phyloP scores from a whole-genome alignment of 2,113 vertebrate species.

The Oreochromis tanganicae region DNA sequence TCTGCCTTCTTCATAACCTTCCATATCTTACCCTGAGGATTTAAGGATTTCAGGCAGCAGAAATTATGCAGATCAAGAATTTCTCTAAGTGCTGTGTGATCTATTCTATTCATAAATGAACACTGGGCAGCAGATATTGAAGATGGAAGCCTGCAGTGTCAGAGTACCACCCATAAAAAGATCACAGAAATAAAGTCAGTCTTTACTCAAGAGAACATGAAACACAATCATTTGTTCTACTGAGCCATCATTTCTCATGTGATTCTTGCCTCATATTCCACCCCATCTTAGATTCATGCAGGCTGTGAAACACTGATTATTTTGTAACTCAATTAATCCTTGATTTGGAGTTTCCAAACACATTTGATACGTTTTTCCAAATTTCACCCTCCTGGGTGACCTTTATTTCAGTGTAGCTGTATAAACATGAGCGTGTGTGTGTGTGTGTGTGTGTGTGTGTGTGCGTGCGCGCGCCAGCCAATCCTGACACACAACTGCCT shows the following conservation, averaged over 20 bases:
- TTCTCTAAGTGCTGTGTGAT: neutral
- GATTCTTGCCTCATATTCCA: neutral
- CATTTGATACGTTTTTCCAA: neutral
- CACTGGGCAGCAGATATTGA: neutral
- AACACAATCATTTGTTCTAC: neutral
- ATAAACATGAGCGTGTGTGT: too few species aligned
- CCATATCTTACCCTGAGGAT: neutral
- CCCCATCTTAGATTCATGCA: neutral
- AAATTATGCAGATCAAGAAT: constrained; percentile 9
- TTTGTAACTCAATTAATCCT: neutral
- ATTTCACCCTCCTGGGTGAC: neutral
- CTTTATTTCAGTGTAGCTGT: neutral
- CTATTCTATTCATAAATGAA: neutral
- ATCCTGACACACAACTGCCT: neutral
- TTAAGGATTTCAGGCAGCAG: neutral
- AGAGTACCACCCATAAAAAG: neutral
- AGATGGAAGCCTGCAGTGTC: neutral
- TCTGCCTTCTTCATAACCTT: neutral
- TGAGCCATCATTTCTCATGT: neutral
- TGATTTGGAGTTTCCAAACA: neutral
- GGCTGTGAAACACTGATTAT: neutral
- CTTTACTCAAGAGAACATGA: neutral
- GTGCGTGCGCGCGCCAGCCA: neutral
- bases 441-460: neutral
- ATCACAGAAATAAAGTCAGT: neutral